phyloP scores from a whole-genome alignment of 2,113 vertebrate species.

The Galemys pyrenaicus region DNA sequence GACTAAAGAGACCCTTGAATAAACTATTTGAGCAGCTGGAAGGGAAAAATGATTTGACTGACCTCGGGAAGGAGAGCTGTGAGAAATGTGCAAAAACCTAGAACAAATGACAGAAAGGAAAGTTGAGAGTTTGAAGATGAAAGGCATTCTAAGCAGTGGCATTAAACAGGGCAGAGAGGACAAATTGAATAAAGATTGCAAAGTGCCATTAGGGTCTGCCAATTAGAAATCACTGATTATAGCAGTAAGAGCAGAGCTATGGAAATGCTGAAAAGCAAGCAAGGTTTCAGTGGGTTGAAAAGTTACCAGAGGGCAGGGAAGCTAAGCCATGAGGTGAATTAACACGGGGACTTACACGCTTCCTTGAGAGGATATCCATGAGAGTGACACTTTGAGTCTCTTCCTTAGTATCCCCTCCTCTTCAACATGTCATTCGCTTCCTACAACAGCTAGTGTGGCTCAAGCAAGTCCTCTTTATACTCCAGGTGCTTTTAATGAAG shows the following conservation, averaged over 20 bases:
- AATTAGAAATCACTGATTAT: not conserved
- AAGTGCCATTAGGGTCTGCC: not conserved
- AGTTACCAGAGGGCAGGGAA: not conserved
- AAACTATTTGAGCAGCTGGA: not conserved
- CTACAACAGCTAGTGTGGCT: not conserved
- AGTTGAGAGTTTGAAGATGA: not conserved
- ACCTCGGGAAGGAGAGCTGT: not conserved
- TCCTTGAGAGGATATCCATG: not conserved
- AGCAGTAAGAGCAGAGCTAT: not conserved
- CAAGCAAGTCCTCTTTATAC: not conserved
- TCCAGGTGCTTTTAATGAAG: not conserved
- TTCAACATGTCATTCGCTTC: not conserved
- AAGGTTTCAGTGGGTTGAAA: not conserved
- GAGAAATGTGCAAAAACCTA: not conserved
- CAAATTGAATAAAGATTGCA: not conserved
- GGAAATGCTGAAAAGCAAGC: not conserved
- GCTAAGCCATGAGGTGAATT: not conserved
- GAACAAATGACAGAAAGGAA: not conserved
- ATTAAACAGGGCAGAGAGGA: not conserved
- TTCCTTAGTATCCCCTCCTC: not conserved
- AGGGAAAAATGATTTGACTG: not conserved
- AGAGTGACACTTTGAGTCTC: not conserved
- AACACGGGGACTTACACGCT: not conserved
- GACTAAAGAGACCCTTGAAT: not conserved
- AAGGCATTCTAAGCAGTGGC: not conserved